A percentile compares a stretch with the other conserved stretches of the same genome.
These are phyloP conservation scores for Falcunculus frontatus DNA, from an alignment of 2,113 vertebrate genomes.

Conservation along the genomic window DNA sequence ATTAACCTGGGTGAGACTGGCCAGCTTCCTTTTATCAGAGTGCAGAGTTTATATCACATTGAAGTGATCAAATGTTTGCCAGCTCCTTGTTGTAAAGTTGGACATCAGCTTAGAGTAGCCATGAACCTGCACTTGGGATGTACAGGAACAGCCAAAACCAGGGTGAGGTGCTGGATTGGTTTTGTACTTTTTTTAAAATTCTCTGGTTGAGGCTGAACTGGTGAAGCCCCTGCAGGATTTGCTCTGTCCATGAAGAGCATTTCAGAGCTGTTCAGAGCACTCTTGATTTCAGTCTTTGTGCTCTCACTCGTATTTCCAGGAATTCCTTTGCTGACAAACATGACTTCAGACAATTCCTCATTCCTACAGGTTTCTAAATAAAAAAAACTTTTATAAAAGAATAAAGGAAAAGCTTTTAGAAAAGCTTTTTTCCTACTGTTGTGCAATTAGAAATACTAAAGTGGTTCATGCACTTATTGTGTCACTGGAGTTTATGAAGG, in stretches of 20 bases:
- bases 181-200: background rate
- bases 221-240: background rate
- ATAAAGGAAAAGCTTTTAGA: background rate
- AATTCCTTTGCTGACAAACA: background rate
- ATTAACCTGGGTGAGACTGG: background rate
- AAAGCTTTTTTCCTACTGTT: background rate
- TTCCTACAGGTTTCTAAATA: background rate
- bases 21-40: background rate
- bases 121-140: background rate
- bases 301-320: background rate
- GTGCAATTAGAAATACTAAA: background rate
- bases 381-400: background rate
- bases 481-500: background rate
- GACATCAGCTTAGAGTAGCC: background rate
- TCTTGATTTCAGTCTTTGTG: background rate
- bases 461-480: background rate
- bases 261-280: background rate
- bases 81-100: background rate
- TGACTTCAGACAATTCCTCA: background rate
- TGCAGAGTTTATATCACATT: background rate
- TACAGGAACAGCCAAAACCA: background rate
- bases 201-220: background rate
- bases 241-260: background rate
- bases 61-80: background rate
- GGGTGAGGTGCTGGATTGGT: background rate